Conservation (phyloP, 2,888 invertebrate species). For the Harpagoxenus sublaevis region DNA sequence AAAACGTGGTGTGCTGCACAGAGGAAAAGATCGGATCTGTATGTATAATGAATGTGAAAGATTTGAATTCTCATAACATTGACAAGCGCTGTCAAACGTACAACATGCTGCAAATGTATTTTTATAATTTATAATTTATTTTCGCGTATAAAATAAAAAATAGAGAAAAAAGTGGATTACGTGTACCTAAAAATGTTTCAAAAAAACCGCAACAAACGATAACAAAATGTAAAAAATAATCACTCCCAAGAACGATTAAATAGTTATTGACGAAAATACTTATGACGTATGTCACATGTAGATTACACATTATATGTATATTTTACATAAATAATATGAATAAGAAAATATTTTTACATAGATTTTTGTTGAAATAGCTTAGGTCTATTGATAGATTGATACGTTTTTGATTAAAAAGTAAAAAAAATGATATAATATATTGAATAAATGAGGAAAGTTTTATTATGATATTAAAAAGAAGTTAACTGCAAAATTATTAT, state of each 20-base stretch:
- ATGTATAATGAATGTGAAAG: background rate
- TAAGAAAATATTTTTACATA: background rate
- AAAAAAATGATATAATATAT: background rate
- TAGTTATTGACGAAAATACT: background rate
- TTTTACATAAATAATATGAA: background rate
- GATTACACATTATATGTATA: background rate
- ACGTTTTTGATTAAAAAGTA: background rate
- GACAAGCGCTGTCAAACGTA: background rate
- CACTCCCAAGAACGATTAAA: background rate
- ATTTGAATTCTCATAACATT: background rate
- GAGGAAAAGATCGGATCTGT: background rate
- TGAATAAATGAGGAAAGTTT: background rate
- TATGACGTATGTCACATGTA: background rate
- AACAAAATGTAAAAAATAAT: background rate
- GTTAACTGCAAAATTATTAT: background rate
- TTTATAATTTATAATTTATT: no score
- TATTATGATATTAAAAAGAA: background rate
- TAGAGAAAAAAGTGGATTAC: constrained; percentile 1
- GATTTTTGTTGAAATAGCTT: background rate
- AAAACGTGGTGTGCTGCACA: background rate
- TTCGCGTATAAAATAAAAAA: constrained; percentile 15
- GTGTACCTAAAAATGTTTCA: background rate
- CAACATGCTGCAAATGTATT: no score
- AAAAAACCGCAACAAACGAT: background rate
- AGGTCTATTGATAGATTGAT: background rate